phyloP scores from a whole-genome alignment of 1,140 invertebrate genomes.

The Paraescarpia echinospica region DNA sequence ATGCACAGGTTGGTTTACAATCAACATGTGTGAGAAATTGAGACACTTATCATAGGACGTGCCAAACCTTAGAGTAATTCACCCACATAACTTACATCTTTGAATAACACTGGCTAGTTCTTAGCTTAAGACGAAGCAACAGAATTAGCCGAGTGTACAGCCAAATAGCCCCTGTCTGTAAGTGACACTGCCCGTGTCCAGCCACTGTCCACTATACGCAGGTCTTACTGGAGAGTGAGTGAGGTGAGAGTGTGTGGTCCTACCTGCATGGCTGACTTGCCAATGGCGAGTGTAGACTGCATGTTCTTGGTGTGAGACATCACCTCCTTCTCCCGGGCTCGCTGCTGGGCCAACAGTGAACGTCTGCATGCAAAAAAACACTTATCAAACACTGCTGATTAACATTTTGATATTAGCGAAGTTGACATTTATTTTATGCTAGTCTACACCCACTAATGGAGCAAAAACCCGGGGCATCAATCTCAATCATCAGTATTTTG shows the following conservation, averaged over 20 bases:
- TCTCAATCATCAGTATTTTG: too few relatives aligned
- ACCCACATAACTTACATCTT: background rate
- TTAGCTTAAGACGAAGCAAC: background rate
- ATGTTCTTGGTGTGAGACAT: slow-evolving; percentile 29
- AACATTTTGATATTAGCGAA: background rate
- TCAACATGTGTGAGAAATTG: too few relatives aligned
- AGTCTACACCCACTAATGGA: too few relatives aligned
- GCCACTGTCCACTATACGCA: background rate
- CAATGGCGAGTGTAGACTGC: slow-evolving; percentile 48
- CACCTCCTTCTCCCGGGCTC: slow-evolving; percentile 28
- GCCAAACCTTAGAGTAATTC: background rate
- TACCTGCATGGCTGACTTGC: slow-evolving; percentile 50
- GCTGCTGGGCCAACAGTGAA: slow-evolving; percentile 29
- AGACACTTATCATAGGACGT: background rate
- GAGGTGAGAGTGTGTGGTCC: background rate
- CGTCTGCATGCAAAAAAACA: slow-evolving; percentile 20
- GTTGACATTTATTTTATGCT: background rate
- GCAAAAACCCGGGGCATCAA: too few relatives aligned
- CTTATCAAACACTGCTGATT: background rate
- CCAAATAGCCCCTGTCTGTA: background rate
- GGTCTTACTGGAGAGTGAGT: background rate
- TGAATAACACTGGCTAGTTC: background rate
- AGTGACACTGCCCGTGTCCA: background rate
- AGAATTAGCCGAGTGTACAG: background rate
- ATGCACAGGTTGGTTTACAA: too few relatives aligned